Conservation (phyloP, 1,140 invertebrate species). For the Drosophila biarmipes region DNA sequence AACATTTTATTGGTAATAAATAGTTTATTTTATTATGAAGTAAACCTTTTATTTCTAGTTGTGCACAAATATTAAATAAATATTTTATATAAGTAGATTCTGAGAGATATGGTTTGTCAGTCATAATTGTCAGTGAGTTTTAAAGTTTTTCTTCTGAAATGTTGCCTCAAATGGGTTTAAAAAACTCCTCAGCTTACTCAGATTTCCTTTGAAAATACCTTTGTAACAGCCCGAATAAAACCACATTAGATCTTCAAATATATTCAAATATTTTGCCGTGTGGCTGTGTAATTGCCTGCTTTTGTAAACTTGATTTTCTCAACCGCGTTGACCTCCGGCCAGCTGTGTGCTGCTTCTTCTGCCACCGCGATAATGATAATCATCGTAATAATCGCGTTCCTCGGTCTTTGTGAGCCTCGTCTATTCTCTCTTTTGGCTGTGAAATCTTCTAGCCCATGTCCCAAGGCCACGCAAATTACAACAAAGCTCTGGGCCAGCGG, state of each 20-base stretch:
- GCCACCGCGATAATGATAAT: constrained; percentile 34
- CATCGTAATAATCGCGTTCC: constrained; percentile 36
- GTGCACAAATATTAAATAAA: no score
- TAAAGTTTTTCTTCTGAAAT: no score
- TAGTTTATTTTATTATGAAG: not conserved
- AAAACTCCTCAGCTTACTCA: no score
- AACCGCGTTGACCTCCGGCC: constrained; percentile 73
- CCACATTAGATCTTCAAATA: not conserved
- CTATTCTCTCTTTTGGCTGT: constrained; percentile 61
- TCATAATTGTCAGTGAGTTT: no score
- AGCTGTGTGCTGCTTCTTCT: constrained; percentile 48
- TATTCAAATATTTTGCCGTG: constrained; percentile 20
- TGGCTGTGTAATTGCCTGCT: constrained; percentile 59
- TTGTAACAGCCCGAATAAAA: not conserved
- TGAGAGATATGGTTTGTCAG: no score
- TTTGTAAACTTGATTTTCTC: constrained; percentile 76
- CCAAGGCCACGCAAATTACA: constrained; percentile 76
- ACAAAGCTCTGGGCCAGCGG: constrained; percentile 50
- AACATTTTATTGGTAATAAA: no score
- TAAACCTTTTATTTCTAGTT: no score
- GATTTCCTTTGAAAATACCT: not conserved
- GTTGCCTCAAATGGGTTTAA: no score
- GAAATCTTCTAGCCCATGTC: constrained; percentile 62
- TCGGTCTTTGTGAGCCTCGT: constrained; percentile 35
- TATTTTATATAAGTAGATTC: no score